Evolutionary conservation across 2,888 invertebrate species (phyloP).

Genomic region (Tenthredo livida): DNA sequence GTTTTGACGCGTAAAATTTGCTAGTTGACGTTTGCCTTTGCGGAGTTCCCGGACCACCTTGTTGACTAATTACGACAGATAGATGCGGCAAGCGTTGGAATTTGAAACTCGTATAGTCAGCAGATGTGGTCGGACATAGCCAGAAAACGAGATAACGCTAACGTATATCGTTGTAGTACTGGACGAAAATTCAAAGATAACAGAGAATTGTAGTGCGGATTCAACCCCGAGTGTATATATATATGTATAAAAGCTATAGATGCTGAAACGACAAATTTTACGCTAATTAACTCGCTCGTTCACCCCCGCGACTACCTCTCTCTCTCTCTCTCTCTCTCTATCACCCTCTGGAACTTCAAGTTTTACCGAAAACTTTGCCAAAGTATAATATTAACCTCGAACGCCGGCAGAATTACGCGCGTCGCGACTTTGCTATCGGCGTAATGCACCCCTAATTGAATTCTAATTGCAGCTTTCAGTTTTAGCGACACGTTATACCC

Average conservation of each 20-base stretch:
- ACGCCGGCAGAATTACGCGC: background rate
- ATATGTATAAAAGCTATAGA: background rate
- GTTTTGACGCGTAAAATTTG: constrained; percentile 16
- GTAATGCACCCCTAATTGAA: constrained; percentile 51
- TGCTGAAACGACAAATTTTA: background rate
- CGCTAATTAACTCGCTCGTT: background rate
- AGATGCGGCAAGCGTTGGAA: background rate
- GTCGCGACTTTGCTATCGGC: background rate
- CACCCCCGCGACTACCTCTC: too few relatives aligned
- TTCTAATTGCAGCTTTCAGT: constrained; percentile 45
- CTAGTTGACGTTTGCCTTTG: constrained; percentile 35
- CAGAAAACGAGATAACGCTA: background rate
- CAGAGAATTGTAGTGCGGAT: background rate
- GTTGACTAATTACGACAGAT: constrained; percentile 37
- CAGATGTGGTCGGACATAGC: background rate
- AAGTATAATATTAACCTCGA: background rate
- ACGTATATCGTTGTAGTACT: background rate
- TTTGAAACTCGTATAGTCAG: constrained; percentile 13
- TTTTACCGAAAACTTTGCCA: constrained; percentile 6
- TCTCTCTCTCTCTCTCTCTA: too few relatives aligned
- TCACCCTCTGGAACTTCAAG: background rate
- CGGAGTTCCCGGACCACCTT: constrained; percentile 13
- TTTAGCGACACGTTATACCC: constrained; percentile 2
- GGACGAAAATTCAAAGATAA: background rate
- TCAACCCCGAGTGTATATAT: background rate